phyloP scores from a whole-genome alignment of 1,140 invertebrate species.

The Leptoteleia sp. region DNA sequence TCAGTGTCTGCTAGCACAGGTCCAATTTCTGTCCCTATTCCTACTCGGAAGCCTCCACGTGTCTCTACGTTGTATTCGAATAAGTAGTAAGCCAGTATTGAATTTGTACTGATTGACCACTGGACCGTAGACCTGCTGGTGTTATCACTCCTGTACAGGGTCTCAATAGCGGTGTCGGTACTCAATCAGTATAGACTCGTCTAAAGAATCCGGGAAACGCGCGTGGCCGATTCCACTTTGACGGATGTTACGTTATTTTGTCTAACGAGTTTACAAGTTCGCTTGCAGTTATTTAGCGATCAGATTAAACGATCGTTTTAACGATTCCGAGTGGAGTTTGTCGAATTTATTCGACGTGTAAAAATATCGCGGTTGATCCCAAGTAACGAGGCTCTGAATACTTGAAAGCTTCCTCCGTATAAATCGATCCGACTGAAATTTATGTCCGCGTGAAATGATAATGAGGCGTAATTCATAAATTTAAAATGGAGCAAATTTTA shows the following conservation, averaged over 20 bases:
- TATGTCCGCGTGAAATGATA: neutral
- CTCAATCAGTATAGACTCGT: too few relatives aligned
- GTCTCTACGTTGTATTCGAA: too few relatives aligned
- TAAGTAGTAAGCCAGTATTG: too few relatives aligned
- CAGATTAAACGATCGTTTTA: neutral
- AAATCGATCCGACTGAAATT: too few relatives aligned
- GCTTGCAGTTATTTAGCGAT: neutral
- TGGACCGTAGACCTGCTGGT: too few relatives aligned
- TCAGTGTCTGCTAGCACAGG: too few relatives aligned
- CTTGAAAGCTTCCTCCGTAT: constrained; percentile 1
- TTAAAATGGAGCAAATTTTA: neutral
- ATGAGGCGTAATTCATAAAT: constrained; percentile 5
- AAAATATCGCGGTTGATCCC: neutral
- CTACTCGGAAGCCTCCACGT: too few relatives aligned
- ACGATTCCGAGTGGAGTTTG: neutral
- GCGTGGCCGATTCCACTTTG: neutral
- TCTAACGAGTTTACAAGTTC: neutral
- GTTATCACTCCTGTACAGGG: too few relatives aligned
- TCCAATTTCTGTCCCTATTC: too few relatives aligned
- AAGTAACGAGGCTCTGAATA: constrained; percentile 9
- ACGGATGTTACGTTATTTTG: neutral
- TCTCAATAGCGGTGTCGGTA: too few relatives aligned
- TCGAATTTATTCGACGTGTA: neutral
- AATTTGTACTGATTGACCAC: too few relatives aligned
- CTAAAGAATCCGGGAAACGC: too few relatives aligned